Percentiles rank a stretch among this genome's conserved stretches.
These are phyloP conservation scores for Oceanites oceanicus DNA, from an alignment of 2,113 vertebrate genomes.

Conservation along the genomic window DNA sequence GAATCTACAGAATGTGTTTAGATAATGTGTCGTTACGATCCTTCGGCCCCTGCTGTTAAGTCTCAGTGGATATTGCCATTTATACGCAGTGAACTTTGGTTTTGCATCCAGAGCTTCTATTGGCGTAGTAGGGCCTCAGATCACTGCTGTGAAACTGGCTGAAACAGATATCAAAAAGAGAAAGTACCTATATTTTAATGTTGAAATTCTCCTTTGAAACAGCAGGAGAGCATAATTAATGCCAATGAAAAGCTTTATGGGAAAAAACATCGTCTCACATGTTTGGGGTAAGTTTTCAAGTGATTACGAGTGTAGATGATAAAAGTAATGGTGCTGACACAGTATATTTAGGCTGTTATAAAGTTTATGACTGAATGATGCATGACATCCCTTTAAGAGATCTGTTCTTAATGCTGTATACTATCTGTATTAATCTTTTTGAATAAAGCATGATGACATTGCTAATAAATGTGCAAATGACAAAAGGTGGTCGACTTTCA, in stretches of 20 bases:
- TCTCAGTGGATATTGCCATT: background rate
- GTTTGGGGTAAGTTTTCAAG: background rate
- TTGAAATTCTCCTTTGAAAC: background rate
- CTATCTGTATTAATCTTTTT: background rate
- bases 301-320: background rate
- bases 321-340: background rate
- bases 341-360: background rate
- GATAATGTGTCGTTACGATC: background rate
- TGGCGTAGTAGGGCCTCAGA: background rate
- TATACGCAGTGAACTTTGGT: background rate
- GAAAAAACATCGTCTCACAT: background rate
- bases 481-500: background rate
- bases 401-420: background rate
- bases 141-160: background rate
- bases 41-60: background rate
- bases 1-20: background rate
- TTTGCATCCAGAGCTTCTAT: background rate
- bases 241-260: background rate
- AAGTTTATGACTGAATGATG: background rate
- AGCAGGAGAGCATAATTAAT: background rate
- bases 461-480: background rate
- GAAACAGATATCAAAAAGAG: background rate
- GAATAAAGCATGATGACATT: background rate
- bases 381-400: background rate
- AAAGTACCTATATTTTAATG: background rate